Conservation (phyloP, 2,113 vertebrate genomes). For the Leptocoma aspasia region DNA sequence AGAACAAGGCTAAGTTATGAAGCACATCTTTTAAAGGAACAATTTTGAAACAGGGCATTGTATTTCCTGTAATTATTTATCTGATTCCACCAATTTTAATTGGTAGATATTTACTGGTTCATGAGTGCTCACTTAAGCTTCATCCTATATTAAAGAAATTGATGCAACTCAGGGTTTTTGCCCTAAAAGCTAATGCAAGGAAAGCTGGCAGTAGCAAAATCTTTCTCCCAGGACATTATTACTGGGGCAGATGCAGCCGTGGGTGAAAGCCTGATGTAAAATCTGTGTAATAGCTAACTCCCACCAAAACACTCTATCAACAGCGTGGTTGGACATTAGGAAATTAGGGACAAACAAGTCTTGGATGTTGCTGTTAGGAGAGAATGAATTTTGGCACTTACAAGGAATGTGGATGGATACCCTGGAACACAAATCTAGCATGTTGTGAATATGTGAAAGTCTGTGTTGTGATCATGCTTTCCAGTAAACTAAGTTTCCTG, state of each 20-base stretch:
- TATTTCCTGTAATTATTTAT: background rate
- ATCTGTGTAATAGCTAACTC: background rate
- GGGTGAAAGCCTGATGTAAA: background rate
- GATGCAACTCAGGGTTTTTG: background rate
- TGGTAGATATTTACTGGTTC: background rate
- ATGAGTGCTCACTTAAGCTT: background rate
- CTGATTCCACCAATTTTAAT: background rate
- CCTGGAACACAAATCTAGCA: rapidly evolving
- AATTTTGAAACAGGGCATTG: background rate
- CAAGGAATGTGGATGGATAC: background rate
- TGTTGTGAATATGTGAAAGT: background rate
- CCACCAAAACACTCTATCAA: background rate
- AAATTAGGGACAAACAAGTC: background rate
- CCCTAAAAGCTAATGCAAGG: background rate
- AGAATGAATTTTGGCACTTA: background rate
- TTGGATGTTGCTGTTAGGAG: background rate
- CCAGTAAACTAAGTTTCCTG: background rate
- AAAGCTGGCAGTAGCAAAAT: background rate
- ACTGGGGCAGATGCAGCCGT: background rate
- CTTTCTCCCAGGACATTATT: background rate
- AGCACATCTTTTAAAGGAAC: background rate
- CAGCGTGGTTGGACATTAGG: rapidly evolving
- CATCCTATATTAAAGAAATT: background rate
- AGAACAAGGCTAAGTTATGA: background rate
- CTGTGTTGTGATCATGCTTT: rapidly evolving